Evolutionary conservation across 1,140 invertebrate species (phyloP).

Genomic region (Asbolus verrucosus): DNA sequence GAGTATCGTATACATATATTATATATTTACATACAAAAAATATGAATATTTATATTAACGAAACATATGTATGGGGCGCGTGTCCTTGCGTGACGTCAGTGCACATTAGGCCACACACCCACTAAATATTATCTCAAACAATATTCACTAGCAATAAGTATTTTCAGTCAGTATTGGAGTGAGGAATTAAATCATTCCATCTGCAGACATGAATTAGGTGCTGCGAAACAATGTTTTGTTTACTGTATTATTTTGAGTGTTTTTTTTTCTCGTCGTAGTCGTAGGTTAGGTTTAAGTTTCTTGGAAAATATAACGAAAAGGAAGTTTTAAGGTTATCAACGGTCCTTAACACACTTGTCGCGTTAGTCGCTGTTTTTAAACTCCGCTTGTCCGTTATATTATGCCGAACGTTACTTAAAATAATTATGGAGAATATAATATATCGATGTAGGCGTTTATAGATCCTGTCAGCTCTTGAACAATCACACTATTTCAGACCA

Average conservation of each 20-base stretch:
- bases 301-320: constrained; percentile 16
- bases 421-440: constrained; percentile 18
- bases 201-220: constrained; percentile 46
- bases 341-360: constrained; percentile 9
- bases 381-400: constrained; percentile 22
- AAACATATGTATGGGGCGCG: constrained; percentile 23
- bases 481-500: constrained; percentile 37
- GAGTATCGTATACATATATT: constrained; percentile 38
- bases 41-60: constrained; percentile 41
- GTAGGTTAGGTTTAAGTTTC: constrained; percentile 46
- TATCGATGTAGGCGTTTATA: constrained; percentile 35
- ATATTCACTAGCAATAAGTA: constrained; percentile 63
- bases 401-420: constrained; percentile 41
- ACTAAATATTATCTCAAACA: constrained; percentile 52
- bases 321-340: too few relatives aligned
- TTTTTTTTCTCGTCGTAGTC: constrained; percentile 53
- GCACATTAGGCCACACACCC: constrained; percentile 38
- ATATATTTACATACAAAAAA: constrained; percentile 42
- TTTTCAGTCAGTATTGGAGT: constrained; percentile 64
- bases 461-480: constrained; percentile 30
- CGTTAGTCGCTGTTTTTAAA: constrained; percentile 25
- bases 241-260: constrained; percentile 48
- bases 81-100: background rate
- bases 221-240: constrained; percentile 48
- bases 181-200: constrained; percentile 60